Conservation (phyloP, 2,797 vertebrate genomes). For the Sebastes trivittatus region DNA sequence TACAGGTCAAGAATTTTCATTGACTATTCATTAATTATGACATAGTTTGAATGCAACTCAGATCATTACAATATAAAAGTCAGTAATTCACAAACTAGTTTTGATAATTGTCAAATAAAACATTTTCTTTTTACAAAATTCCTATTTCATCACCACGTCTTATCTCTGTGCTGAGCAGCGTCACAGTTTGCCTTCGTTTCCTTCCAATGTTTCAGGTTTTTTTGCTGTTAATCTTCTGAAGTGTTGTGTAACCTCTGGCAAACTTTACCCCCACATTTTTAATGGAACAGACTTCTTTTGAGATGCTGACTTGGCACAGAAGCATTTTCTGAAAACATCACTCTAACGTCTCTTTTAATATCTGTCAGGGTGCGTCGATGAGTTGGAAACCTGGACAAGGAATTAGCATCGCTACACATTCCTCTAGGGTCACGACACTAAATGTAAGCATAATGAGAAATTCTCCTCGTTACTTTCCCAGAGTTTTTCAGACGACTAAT, state of each 20-base stretch:
- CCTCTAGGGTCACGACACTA: background rate
- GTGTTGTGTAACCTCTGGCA: background rate
- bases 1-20: background rate
- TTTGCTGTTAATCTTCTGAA: background rate
- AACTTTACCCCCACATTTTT: conserved; percentile 26
- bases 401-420: background rate
- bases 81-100: background rate
- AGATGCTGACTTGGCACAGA: conserved; percentile 36
- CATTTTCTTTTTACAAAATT: background rate
- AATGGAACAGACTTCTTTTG: conserved; percentile 21
- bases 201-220: background rate
- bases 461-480: conserved; percentile 19
- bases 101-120: background rate
- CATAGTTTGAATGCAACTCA: background rate
- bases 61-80: background rate
- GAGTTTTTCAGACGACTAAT: background rate
- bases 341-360: conserved; percentile 35
- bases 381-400: conserved; percentile 19
- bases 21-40: background rate
- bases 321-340: conserved; percentile 36
- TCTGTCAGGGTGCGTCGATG: conserved; percentile 32
- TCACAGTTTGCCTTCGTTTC: background rate
- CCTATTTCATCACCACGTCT: background rate
- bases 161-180: no score
- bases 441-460: conserved; percentile 17